Percentiles rank a stretch among this genome's conserved stretches.
phyloP scores from a whole-genome alignment of 2,797 vertebrate species.

The Acomys russatus region DNA sequence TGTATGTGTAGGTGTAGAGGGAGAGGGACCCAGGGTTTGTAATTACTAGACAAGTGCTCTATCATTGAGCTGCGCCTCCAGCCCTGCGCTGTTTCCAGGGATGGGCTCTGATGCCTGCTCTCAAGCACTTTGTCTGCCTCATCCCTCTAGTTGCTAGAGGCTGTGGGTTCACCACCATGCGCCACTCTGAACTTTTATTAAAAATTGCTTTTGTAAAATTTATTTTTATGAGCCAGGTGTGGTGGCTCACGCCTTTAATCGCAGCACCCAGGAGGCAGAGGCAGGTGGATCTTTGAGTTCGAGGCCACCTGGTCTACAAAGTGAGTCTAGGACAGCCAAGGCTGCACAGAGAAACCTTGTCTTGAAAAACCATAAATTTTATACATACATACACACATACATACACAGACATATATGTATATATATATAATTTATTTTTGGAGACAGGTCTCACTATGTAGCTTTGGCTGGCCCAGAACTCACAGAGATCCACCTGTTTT shows the following conservation, averaged over 20 bases:
- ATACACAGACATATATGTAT: background rate
- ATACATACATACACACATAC: too few relatives aligned
- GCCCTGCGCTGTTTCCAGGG: background rate
- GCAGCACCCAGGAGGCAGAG: too few relatives aligned
- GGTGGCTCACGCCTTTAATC: too few relatives aligned
- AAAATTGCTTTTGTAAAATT: background rate
- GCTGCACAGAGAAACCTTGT: too few relatives aligned
- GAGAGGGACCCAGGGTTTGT: background rate
- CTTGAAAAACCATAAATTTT: too few relatives aligned
- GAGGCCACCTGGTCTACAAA: too few relatives aligned
- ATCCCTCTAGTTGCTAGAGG: background rate
- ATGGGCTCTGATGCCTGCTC: background rate
- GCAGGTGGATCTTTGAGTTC: too few relatives aligned
- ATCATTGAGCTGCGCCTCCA: background rate
- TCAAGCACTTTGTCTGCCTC: background rate
- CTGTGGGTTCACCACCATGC: background rate
- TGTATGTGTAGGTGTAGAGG: background rate
- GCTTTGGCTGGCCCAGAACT: background rate
- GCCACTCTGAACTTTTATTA: background rate
- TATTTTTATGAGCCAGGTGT: background rate
- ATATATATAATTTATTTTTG: background rate
- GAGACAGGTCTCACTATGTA: background rate
- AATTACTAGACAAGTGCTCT: background rate
- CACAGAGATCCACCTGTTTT: background rate
- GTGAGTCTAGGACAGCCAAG: too few relatives aligned